A percentile compares a stretch with the other conserved stretches of the same genome.
Evolutionary conservation across 2,113 vertebrate species (phyloP).

Genomic region (Gymnogyps californianus): DNA sequence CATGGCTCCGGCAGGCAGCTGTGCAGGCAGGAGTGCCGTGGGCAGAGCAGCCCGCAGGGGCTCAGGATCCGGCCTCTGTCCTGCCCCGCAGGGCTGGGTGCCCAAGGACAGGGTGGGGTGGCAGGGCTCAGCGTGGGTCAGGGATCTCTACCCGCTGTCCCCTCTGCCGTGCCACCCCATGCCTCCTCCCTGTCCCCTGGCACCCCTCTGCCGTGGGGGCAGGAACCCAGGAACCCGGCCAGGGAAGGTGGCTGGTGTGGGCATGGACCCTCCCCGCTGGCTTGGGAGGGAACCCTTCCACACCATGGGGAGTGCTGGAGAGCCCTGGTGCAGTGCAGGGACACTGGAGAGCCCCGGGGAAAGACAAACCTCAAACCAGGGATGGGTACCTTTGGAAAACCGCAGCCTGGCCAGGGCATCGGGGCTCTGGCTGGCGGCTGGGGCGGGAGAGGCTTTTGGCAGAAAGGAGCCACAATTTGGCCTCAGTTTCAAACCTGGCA

Average conservation of each 20-base stretch:
- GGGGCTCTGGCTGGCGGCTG: background rate
- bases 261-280: background rate
- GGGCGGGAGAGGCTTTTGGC: background rate
- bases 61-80: background rate
- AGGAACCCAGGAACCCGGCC: too few species aligned
- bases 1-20: background rate
- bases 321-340: background rate
- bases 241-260: background rate
- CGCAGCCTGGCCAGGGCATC: accelerated
- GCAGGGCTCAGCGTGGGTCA: background rate
- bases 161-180: background rate
- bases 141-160: background rate
- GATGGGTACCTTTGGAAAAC: background rate
- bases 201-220: background rate
- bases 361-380: background rate
- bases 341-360: too few species aligned
- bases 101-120: background rate
- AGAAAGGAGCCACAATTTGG: background rate
- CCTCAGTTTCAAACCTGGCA: background rate
- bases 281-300: background rate
- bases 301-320: background rate
- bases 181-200: background rate
- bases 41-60: background rate
- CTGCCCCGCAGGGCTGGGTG: background rate
- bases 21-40: background rate